A percentile compares a stretch with the other conserved stretches of the same genome.
These are phyloP conservation scores for Hyles vespertilio DNA, from an alignment of 1,140 invertebrate species.

Conservation along the genomic window DNA sequence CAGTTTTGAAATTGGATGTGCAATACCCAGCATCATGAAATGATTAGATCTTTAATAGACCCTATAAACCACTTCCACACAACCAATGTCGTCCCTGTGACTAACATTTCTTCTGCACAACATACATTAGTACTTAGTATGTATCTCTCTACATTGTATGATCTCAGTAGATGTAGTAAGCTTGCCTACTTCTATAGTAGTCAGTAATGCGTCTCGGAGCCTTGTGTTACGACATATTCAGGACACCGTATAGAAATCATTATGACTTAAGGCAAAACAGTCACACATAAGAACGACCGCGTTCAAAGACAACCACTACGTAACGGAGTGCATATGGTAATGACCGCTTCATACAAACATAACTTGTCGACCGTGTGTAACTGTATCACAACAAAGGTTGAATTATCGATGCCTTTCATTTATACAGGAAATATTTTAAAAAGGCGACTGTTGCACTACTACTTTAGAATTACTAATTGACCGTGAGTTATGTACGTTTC, in stretches of 20 bases:
- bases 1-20: not conserved
- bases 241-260: constrained; percentile 37
- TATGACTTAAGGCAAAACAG: constrained; percentile 38
- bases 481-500: constrained; percentile 6
- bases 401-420: constrained; percentile 28
- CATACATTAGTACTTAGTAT: constrained; percentile 10
- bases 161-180: constrained; percentile 9
- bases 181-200: constrained; percentile 2
- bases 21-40: constrained; percentile 18
- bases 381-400: constrained; percentile 20
- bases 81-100: constrained; percentile 57
- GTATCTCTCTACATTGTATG: constrained; percentile 11
- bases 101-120: constrained; percentile 64
- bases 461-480: constrained; percentile 4
- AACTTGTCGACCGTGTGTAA: constrained; percentile 22
- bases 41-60: constrained; percentile 12
- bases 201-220: constrained; percentile 36
- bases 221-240: constrained; percentile 38
- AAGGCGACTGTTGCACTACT: constrained; percentile 9
- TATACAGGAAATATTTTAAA: constrained; percentile 23
- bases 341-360: constrained; percentile 30
- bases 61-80: constrained; percentile 44
- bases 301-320: constrained; percentile 42
- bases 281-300: constrained; percentile 29
- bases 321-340: constrained; percentile 48